Conservation (phyloP, 2,888 invertebrate genomes). For the Drosophila fungiperda region DNA sequence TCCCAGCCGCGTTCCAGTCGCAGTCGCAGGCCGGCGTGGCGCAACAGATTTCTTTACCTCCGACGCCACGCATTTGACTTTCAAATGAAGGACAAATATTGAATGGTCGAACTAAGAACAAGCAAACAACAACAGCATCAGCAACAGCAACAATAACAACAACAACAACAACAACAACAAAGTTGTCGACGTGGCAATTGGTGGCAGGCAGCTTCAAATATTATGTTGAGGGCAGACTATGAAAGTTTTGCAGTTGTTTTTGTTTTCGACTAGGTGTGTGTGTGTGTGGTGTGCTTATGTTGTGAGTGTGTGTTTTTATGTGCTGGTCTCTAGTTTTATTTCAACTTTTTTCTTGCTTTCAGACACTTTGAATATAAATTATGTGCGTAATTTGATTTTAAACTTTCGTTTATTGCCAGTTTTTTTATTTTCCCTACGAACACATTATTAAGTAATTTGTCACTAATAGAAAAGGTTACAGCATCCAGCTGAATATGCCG, state of each 20-base stretch:
- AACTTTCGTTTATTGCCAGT: slow-evolving; percentile 56
- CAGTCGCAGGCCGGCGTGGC: slow-evolving; percentile 48
- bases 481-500: neutral
- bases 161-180: slow-evolving; percentile 34
- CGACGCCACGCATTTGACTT: slow-evolving; percentile 78
- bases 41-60: slow-evolving; percentile 77
- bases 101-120: slow-evolving; percentile 62
- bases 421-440: slow-evolving; percentile 33
- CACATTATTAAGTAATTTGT: slow-evolving; percentile 47
- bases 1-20: slow-evolving; percentile 31
- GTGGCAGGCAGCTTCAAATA: slow-evolving; percentile 35
- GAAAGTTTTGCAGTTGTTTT: slow-evolving; percentile 70
- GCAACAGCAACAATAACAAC: slow-evolving; percentile 43
- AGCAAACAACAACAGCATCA: slow-evolving; percentile 44
- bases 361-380: slow-evolving; percentile 74
- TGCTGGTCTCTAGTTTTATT: slow-evolving; percentile 41
- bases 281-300: slow-evolving; percentile 10
- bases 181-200: slow-evolving; percentile 64
- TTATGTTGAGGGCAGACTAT: slow-evolving; percentile 69
- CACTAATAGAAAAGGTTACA: slow-evolving; percentile 33
- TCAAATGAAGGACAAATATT: slow-evolving; percentile 82
- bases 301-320: slow-evolving; percentile 4
- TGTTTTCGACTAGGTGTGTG: slow-evolving; percentile 41
- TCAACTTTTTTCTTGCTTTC: slow-evolving; percentile 48
- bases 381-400: slow-evolving; percentile 77